Evolutionary conservation across 2,888 invertebrate species (phyloP), one percentile per base, ranked within the genome.

Genomic region (Rotaria socialis): DNA sequence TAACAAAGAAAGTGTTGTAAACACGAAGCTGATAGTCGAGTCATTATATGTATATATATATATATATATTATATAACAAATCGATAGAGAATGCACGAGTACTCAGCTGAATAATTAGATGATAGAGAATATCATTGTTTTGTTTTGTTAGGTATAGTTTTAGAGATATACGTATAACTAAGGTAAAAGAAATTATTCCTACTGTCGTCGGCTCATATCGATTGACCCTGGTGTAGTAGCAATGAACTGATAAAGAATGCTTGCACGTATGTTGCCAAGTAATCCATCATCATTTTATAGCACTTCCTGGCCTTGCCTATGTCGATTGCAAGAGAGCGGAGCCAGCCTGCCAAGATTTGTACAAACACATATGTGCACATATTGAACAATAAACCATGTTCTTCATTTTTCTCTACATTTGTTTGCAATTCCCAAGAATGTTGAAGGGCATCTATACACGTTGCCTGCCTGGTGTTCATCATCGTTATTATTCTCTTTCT

Each of bases 181-280:
- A 16, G 35, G 16, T 16, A 67, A 67, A 41, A 67, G 67, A 67
- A 67, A 67, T 67, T 41, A 67, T 16, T 35, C 35, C 35, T 67
- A 67, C 35, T 67, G 67, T 67, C 67, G 35, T 67, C 67, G 67
- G 14, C 67, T 35, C 27, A 67, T 67, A 11, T 27, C 27, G 16
- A 67, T 67, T 35, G 27, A 67, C 67, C 67, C 35, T 67, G 67
- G 14, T 14, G 16, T 35, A 22, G 22, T 10, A 67, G 67, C 35
- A 67, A 67, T 67, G 67, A 67, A 67, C 67, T 67, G 67, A 67
- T 67, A 67, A 35, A 67, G 67, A 67, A 67, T 67, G 19, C 67
- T 0, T 67, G 67, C 35, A 14, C 14, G 67, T 5, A n/a, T 67
- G 35, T 67, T 14, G 35, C 67, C 19, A 35, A 67, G 35, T 19